phyloP scores from a whole-genome alignment of 2,113 vertebrate species.

The Myodes glareolus region DNA sequence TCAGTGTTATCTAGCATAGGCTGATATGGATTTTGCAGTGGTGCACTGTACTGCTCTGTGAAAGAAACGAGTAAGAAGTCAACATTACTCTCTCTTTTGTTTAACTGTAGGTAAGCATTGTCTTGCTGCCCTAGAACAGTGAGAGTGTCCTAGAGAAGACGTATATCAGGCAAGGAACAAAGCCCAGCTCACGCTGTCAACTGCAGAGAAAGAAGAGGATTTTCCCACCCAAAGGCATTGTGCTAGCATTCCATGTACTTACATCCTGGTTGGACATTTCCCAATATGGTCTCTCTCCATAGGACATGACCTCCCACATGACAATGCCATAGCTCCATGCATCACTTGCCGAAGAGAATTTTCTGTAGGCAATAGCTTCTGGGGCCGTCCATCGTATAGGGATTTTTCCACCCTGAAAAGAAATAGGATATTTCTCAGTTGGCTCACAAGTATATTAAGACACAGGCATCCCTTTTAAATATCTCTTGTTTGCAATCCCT shows the following conservation, averaged over 20 bases:
- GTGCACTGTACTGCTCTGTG: background rate
- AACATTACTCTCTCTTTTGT: background rate
- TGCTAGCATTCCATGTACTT: slow-evolving; percentile 82
- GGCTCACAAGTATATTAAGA: slow-evolving; percentile 4
- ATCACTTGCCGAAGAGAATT: slow-evolving; percentile 96
- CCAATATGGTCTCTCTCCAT: slow-evolving; percentile 97
- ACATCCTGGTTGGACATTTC: slow-evolving; percentile 99
- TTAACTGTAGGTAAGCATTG: background rate
- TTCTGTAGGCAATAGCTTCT: slow-evolving; percentile 96
- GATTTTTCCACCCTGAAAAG: slow-evolving; percentile 95
- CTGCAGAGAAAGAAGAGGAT: background rate
- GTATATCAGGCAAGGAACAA: background rate
- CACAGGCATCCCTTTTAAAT: slow-evolving; percentile 18
- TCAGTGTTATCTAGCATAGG: background rate
- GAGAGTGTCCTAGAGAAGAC: background rate
- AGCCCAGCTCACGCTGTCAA: background rate
- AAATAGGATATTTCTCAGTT: slow-evolving; percentile 6
- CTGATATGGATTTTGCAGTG: slow-evolving; percentile 5
- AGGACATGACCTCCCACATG: slow-evolving; percentile 99
- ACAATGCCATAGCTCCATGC: slow-evolving; percentile 98
- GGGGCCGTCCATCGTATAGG: slow-evolving; percentile 97
- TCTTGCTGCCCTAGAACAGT: background rate
- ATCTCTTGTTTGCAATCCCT: background rate
- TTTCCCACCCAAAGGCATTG: too few relatives aligned
- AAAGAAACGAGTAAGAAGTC: background rate